Evolutionary conservation across 1,140 invertebrate genomes (phyloP), one percentile per base, ranked within the genome.

Genomic region (Heliothis virescens): DNA sequence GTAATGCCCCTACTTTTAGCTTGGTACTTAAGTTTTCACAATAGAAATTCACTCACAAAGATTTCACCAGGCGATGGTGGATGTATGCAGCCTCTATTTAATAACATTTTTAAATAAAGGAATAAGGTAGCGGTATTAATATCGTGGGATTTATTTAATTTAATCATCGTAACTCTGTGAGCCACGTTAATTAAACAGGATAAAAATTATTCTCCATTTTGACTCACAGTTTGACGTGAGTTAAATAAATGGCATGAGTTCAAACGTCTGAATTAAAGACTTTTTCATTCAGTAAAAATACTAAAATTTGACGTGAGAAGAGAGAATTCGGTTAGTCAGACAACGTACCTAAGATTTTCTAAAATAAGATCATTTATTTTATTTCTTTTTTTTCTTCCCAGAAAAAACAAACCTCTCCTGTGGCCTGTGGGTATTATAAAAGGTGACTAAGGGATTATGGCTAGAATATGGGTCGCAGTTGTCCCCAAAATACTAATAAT

Each of bases 111-210:
- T 26, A 60, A 21, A 5, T 10, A 41, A 41, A 26, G 16, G 21
- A 48, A 48, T 48, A 65, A 34, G 34, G 62, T 47, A 41, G 1
- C 41, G 18, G 63, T 67, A 48, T 48, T 41, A 48, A 50, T 21
- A 67, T 21, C 41, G 63, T 18, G 63, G 41, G 63, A 67, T 67
- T 67, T 67, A 67, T 67, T 67, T 67, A 67, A 67, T 67, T 67
- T 48, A 41, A 67, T 67, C 63, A 65, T 65, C 11, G 63, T 67
- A 67, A 41, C 41, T 48, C 41, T 13, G 12, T 18, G 41, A 67
- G 41, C 63, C 41, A 21, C 41, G 16, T 67, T 67, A 48, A 67
- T 67, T 67, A 67, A 67, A 48, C 41, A 48, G 63, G 41, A 67
- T 67, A 48, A 50, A 67, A 67, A 67, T 67, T 67, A 67, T 67